A percentile compares a stretch with the other conserved stretches of the same genome.
phyloP scores from a whole-genome alignment of 2,797 vertebrate species.

The Myotis pilosus region DNA sequence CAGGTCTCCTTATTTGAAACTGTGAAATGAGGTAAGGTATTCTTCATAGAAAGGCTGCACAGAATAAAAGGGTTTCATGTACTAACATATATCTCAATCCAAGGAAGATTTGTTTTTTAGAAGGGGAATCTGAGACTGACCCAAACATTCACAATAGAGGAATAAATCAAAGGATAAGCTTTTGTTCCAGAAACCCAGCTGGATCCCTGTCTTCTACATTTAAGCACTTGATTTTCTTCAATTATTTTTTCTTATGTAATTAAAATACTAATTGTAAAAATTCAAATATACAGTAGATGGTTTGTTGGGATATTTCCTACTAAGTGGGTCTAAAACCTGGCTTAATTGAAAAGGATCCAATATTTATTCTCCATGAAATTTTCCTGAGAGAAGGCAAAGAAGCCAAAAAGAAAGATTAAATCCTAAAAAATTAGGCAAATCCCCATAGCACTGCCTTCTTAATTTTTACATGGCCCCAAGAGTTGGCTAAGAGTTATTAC shows the following conservation, averaged over 20 bases:
- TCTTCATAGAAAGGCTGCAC: not conserved
- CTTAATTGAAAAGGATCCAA: not conserved
- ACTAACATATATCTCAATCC: not conserved
- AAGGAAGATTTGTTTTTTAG: not conserved
- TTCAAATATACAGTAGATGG: not conserved
- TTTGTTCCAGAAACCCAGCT: not conserved
- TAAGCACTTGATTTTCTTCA: not conserved
- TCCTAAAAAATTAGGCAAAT: conserved; percentile 13
- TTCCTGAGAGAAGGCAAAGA: conserved; percentile 1
- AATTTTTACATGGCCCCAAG: not conserved
- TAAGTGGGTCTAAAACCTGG: conserved; percentile 17
- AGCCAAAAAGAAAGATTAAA: not conserved
- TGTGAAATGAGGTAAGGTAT: not conserved
- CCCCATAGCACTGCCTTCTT: not conserved
- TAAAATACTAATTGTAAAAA: conserved; percentile 10
- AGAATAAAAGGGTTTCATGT: not conserved
- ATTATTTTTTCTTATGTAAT: conserved; percentile 35
- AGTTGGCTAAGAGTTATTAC: not conserved
- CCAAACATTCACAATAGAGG: not conserved
- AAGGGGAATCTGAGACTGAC: not conserved
- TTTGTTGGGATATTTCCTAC: not conserved
- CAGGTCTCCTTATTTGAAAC: not conserved
- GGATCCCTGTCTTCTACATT: not conserved
- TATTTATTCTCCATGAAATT: not conserved
- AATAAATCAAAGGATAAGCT: conserved; percentile 9